Conservation (phyloP, 2,113 vertebrate species). For the Phyllostomus discolor region DNA sequence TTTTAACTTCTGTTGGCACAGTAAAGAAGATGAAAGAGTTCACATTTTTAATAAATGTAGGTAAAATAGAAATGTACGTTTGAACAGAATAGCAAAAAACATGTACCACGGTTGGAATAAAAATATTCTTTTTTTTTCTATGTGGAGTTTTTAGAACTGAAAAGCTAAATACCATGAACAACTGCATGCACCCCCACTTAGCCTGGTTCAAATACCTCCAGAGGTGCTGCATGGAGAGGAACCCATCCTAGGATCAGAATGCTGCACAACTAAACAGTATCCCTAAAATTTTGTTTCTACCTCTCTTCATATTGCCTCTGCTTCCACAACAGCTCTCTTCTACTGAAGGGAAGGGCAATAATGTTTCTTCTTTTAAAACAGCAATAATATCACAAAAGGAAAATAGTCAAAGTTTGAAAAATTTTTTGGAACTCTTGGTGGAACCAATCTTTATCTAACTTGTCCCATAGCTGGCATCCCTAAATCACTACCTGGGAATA, state of each 20-base stretch:
- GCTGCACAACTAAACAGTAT: not conserved
- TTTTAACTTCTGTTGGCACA: conserved; percentile 36
- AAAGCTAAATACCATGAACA: not conserved
- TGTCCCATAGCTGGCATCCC: not conserved
- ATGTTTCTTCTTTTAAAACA: conserved; percentile 35
- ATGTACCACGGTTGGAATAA: not conserved
- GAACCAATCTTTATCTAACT: conserved; percentile 48
- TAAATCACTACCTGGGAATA: conserved; percentile 30
- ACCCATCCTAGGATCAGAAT: not conserved
- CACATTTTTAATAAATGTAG: conserved; percentile 34
- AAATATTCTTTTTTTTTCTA: not conserved
- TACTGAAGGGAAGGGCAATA: not conserved
- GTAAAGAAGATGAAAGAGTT: not conserved
- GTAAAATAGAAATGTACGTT: conserved; percentile 27
- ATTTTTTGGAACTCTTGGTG: conserved; percentile 35
- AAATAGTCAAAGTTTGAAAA: conserved; percentile 7
- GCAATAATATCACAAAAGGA: not conserved
- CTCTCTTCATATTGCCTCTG: not conserved
- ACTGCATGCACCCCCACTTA: not conserved
- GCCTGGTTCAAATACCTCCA: not conserved
- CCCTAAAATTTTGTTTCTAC: not conserved
- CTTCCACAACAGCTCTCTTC: not conserved
- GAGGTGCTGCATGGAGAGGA: not conserved
- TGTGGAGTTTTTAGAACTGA: not conserved
- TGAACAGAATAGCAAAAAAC: conserved; percentile 20